Base-by-base conservation (phyloP, 2,113 vertebrate genomes). In the Carettochelys insculpta region DNA sequence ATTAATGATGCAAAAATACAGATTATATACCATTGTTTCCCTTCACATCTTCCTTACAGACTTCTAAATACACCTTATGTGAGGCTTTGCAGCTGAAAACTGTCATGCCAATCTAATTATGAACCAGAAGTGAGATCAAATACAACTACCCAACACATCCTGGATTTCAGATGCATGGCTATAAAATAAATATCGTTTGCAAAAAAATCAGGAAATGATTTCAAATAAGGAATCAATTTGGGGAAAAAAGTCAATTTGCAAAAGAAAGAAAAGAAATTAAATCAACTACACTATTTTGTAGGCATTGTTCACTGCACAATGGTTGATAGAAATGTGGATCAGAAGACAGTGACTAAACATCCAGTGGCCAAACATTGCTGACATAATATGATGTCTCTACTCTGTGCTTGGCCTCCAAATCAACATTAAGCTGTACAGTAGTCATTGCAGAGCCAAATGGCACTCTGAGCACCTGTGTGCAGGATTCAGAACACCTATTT, bases 11-110 rank as follows among this genome's bases (percentile, higher is more conserved):
- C 2, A 31, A 2, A 1, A 38, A 14, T 34, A 75, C 88, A 92
- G 38, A 20, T 6, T 53, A 0, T 80, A 86, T 94, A 41, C 53
- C 58, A 87, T 25, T 4, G 11, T 91, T 87, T 86, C 52, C 0
- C 0, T 86, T 89, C 11, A 50, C 8, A 9, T 11, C 2, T 58
- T 25, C 68, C 25, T 82, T 75, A 10, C 20, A 45, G 34, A 0
- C 7, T 6, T 94, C 92, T 87, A 89, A 88, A 68, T 68, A 27
- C 25, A 43, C 3, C 80, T 89, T 47, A 47, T 91, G 43, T 31
- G 65, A 24, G 9, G 89, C 52, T 79, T 89, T 85, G 24, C 54
- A 58, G 10, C 31, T 50, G 50, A 58, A 80, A 94, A 22, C 50
- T 50, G 6, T 48, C 65, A 22, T 11, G 4, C 71, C 71, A 13